phyloP scores from a whole-genome alignment of 2,113 vertebrate genomes.

The Clarias gariepinus region DNA sequence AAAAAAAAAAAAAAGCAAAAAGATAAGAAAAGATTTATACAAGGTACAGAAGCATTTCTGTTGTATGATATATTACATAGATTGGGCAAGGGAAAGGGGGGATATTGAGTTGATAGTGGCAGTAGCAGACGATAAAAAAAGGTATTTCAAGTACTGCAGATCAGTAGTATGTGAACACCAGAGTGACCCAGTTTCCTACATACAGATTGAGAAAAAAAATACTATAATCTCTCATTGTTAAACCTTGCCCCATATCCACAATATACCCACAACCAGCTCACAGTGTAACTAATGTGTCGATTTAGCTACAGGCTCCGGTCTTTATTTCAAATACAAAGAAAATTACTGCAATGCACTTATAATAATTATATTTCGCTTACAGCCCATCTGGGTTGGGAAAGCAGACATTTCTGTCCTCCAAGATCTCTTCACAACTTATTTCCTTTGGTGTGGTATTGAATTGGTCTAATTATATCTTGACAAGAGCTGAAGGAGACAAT shows the following conservation, averaged over 20 bases:
- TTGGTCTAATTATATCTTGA: conserved; percentile 42
- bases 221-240: not conserved
- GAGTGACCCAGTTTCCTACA: not conserved
- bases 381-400: not conserved
- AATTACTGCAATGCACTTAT: not conserved
- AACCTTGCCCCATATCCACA: not conserved
- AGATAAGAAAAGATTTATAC: not conserved
- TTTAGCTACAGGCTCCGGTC: not conserved
- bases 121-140: not conserved
- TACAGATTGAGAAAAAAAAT: not conserved
- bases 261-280: not conserved
- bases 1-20: not conserved
- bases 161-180: not conserved
- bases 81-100: not conserved
- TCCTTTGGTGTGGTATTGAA: conserved; percentile 1
- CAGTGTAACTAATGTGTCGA: not conserved
- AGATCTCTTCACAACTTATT: not conserved
- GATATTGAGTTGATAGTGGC: not conserved
- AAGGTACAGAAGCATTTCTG: not conserved
- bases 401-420: not conserved
- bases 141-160: not conserved
- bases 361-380: not conserved
- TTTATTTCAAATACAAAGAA: not conserved
- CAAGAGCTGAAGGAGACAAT: conserved; percentile 27
- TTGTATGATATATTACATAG: not conserved